Evolutionary conservation across 2,113 vertebrate genomes (phyloP).

Genomic region (Nycticorax nycticorax): DNA sequence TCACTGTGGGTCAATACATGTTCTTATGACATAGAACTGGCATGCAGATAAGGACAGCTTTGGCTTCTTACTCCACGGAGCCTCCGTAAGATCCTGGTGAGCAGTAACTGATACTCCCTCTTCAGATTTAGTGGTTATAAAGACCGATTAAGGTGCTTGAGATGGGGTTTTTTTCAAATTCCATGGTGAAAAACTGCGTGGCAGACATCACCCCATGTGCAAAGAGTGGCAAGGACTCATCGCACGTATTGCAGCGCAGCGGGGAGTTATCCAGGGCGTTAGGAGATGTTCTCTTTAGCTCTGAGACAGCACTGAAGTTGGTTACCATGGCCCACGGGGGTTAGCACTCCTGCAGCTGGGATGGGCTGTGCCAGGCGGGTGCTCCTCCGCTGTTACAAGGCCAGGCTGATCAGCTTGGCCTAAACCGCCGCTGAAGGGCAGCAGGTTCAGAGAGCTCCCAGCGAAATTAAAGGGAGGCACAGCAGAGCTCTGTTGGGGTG

Average conservation of each 20-base stretch:
- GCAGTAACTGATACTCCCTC: not conserved
- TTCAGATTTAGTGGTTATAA: not conserved
- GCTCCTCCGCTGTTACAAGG: not conserved
- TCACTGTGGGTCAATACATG: constrained; percentile 18
- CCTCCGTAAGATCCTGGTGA: not conserved
- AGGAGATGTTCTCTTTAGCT: not conserved
- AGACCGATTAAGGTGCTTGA: not conserved
- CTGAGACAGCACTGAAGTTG: not conserved
- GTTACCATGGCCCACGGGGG: not conserved
- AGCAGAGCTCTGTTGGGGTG: not conserved
- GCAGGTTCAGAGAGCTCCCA: not conserved
- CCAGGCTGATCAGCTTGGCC: too few relatives aligned
- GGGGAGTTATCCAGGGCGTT: not conserved
- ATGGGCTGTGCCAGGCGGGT: not conserved
- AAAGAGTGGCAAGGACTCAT: not conserved
- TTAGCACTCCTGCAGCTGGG: not conserved
- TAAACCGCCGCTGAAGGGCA: not conserved
- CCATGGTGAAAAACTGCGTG: not conserved
- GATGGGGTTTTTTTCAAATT: not conserved
- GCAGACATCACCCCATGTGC: not conserved
- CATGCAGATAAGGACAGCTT: constrained; percentile 3
- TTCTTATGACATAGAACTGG: constrained; percentile 3
- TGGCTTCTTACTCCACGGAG: constrained; percentile 7
- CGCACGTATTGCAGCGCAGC: accelerated
- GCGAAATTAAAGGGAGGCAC: not conserved